Evolutionary conservation across 2,113 vertebrate species (phyloP).

Genomic region (Sterna hirundo): DNA sequence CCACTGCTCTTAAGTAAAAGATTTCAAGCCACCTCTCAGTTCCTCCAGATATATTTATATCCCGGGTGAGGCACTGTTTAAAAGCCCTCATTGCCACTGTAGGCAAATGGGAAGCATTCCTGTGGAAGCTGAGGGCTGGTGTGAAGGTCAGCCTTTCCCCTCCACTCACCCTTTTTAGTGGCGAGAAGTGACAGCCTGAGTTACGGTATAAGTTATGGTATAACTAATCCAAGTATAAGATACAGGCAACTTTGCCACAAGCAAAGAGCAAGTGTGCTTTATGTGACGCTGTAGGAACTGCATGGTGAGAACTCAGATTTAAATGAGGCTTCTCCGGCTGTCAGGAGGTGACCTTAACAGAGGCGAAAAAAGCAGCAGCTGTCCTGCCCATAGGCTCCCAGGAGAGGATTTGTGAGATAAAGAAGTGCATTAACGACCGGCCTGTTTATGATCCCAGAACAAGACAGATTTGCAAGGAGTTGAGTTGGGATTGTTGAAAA

Average conservation of each 20-base stretch:
- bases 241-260: not conserved
- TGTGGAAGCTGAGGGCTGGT: not conserved
- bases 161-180: not conserved
- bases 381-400: not conserved
- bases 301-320: not conserved
- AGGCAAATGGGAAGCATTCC: not conserved
- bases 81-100: not conserved
- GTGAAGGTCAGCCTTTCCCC: not conserved
- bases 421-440: not conserved
- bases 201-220: not conserved
- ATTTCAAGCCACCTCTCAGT: not conserved
- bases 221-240: not conserved
- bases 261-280: not conserved
- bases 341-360: not conserved
- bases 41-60: not conserved
- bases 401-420: not conserved
- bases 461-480: not conserved
- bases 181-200: not conserved
- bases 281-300: accelerated
- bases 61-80: not conserved
- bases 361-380: not conserved
- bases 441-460: not conserved
- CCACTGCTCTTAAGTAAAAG: not conserved
- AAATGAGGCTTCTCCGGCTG: not conserved
- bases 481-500: not conserved